Conservation (phyloP, 1,140 invertebrate genomes). For the Cydia fagiglandana region DNA sequence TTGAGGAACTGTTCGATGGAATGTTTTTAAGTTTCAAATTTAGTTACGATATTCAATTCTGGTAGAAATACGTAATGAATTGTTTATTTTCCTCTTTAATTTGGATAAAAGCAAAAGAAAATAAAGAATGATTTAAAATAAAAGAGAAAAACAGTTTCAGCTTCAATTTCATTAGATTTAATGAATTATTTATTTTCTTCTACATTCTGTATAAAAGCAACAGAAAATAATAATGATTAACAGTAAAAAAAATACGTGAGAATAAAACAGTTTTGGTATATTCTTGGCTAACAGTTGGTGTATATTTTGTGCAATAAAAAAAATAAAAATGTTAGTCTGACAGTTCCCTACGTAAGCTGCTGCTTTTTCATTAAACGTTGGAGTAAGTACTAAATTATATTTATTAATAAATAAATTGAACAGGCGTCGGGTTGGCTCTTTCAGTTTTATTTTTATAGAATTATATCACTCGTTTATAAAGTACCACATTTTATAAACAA, state of each 20-base stretch:
- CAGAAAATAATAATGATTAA: too few species aligned
- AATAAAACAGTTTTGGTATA: too few species aligned
- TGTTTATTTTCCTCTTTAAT: too few species aligned
- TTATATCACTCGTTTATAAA: slow-evolving; percentile 34
- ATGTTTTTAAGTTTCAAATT: not conserved
- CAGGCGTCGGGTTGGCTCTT: slow-evolving; percentile 65
- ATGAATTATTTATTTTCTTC: too few species aligned
- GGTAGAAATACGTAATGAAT: not conserved
- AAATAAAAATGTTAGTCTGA: not conserved
- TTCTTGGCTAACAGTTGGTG: too few species aligned
- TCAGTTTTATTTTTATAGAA: slow-evolving; percentile 68
- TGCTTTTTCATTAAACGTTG: not conserved
- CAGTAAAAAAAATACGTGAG: not conserved
- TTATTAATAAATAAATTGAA: slow-evolving; percentile 22
- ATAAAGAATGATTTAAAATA: too few species aligned
- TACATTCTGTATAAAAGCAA: too few species aligned
- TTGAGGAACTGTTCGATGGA: not conserved
- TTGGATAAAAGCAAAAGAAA: too few species aligned
- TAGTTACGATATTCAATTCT: not conserved
- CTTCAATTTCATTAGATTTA: too few species aligned
- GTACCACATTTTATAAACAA: slow-evolving; percentile 27
- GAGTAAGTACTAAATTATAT: slow-evolving; percentile 10
- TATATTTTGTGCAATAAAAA: too few species aligned
- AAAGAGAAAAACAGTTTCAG: too few species aligned
- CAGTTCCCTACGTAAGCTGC: not conserved